These are phyloP conservation scores for Riparia riparia DNA, from an alignment of 2,113 vertebrate species.

Conservation along the genomic window DNA sequence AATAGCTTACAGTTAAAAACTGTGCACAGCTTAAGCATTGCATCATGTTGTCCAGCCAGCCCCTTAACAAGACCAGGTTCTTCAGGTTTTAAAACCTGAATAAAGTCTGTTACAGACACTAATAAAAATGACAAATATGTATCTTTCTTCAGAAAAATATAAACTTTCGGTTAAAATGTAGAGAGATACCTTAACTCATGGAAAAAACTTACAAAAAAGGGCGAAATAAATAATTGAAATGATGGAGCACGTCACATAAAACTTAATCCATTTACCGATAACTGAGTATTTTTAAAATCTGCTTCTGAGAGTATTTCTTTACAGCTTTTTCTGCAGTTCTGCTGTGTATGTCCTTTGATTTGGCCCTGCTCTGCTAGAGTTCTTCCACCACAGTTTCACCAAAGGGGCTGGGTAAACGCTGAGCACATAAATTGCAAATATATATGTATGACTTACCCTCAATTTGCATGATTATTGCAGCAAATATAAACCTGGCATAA, in stretches of 20 bases:
- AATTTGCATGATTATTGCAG: constrained; percentile 45
- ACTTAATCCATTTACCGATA: not conserved
- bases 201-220: constrained; percentile 48
- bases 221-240: constrained; percentile 16
- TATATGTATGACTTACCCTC: constrained; percentile 32
- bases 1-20: constrained; percentile 26
- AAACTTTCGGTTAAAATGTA: constrained; percentile 27
- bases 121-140: constrained; percentile 47
- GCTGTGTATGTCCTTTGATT: not conserved
- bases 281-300: not conserved
- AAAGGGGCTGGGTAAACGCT: not conserved
- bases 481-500: not conserved
- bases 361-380: not conserved
- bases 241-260: not conserved
- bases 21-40: not conserved
- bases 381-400: not conserved
- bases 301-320: not conserved
- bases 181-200: not conserved
- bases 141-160: constrained; percentile 34
- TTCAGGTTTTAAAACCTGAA: not conserved
- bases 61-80: not conserved
- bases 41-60: not conserved
- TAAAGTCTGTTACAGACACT: not conserved
- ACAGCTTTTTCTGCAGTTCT: not conserved
- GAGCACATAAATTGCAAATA: constrained; percentile 45